phyloP scores from a whole-genome alignment of 2,113 vertebrate genomes.

The Lethenteron reissneri region DNA sequence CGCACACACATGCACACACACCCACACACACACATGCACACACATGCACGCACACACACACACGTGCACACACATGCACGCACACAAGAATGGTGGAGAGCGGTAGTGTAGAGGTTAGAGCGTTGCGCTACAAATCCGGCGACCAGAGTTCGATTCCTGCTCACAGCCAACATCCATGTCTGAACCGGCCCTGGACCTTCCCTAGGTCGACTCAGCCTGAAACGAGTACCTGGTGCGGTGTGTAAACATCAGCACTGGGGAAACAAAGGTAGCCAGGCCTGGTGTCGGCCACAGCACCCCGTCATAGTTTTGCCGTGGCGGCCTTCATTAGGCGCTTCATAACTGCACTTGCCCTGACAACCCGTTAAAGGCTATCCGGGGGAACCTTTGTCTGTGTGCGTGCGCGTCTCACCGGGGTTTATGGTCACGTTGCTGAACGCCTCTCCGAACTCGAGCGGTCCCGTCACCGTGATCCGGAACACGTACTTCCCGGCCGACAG shows the following conservation, averaged over 20 bases:
- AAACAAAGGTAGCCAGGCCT: not conserved
- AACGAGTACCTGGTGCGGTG: not conserved
- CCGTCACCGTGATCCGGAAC: slow-evolving; percentile 31
- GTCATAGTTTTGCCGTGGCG: not conserved
- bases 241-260: not conserved
- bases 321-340: slow-evolving; percentile 4
- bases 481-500: slow-evolving; percentile 28
- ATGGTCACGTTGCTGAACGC: slow-evolving; percentile 36
- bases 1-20: not conserved
- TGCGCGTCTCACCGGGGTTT: slow-evolving; percentile 25
- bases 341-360: not conserved
- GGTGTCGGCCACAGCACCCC: not conserved
- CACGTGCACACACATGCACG: not conserved
- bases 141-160: too few relatives aligned
- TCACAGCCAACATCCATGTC: too few relatives aligned
- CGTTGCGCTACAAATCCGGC: too few relatives aligned
- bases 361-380: not conserved
- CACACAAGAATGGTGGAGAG: not conserved
- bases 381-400: slow-evolving; percentile 6
- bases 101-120: too few relatives aligned
- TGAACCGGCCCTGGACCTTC: too few relatives aligned
- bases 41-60: not conserved
- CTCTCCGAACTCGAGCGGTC: slow-evolving; percentile 32
- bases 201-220: not conserved
- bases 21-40: not conserved